Base-by-base conservation (phyloP, 2,888 invertebrate species). In the Hydrotaea diabolus region DNA sequence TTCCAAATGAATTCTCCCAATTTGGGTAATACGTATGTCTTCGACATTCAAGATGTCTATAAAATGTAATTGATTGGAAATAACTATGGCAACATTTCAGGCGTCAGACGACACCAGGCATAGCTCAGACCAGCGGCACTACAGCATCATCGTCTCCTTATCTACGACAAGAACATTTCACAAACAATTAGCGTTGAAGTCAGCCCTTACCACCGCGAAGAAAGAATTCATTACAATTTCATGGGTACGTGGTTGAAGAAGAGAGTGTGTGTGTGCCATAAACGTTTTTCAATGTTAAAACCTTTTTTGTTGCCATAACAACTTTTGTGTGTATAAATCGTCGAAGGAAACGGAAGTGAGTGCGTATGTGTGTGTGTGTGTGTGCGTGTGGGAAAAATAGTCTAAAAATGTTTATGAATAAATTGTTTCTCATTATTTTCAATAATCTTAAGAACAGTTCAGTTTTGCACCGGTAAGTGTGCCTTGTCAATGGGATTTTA, bases 381-480 rank as follows among this genome's bases (percentile, higher is more conserved):
- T 31, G 3, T 31, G 31, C 7, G 31, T 46, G n/a, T 46, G 11
- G 3, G 31, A 46, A 15, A 15, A 46, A 46, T 15, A 46, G 46
- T n/a, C 46, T 46, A n/a, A 53, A n/a, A 53, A 53, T 53, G 53
- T 53, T 53, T 53, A 53, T n/a, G 19, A 53, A 53, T 53, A 53
- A n/a, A 53, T 53, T 53, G 53, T 53, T n/a, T 53, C 53, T 53
- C 53, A 53, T 53, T 53, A 53, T 53, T 53, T 53, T 13, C 53
- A 53, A 53, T 53, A n/a, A 7, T n/a, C 53, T 53, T 7, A 53
- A n/a, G 5, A 53, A 17, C 8, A 17, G 2, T 53, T 53, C 17
- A n/a, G 5, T 53, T 17, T n/a, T 46, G 2, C 15, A 17, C 19
- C 53, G 19, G 1, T 53, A 53, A 53, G 7, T 53, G 53, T 31